Base-by-base conservation (phyloP, 2,113 vertebrate species). In the Thoracochromis brauschi region DNA sequence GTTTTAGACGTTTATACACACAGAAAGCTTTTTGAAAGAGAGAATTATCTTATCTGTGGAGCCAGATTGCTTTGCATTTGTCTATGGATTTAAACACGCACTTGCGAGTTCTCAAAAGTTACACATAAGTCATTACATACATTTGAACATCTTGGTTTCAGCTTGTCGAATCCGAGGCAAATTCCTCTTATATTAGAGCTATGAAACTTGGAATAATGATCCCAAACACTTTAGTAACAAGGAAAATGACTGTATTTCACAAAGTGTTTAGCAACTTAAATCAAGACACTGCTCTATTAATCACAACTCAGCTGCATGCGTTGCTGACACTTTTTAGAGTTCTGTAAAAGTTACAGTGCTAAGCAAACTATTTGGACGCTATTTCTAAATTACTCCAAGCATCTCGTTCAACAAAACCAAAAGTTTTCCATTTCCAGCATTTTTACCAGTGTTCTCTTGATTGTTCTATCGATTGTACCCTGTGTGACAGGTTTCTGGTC, bases 151-250 rank as follows among this genome's bases (percentile, higher is more conserved):
- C 58, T 35, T 63, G 58, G 16, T 35, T 63, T 63, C 19, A 35
- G 29, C 29, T 63, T 0, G 58, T 35, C 4, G 1, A 1, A 63
- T 63, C 58, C 2, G 2, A 1, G 16, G 58, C 0, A 35, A 35
- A 35, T 63, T 11, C 58, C 6, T 63, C 31, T 35, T 0, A 19
- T 35, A 19, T 63, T 63, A 63, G 58, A 35, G 17, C 16, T 19
- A 35, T 19, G 31, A 35, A 35, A 63, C 58, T 35, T 63, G 29
- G 9, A 63, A 63, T 63, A 35, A 63, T 19, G 58, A 63, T 63
- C 58, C 58, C 58, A 35, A 63, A 35, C 29, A 7, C 58, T 11
- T 63, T 63, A 63, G 58, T 35, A 63, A 63, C 58, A 63, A 63
- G 2, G 29, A 63, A 63, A 63, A 63, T 11, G 29, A 63, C 58